Conservation (phyloP, 2,113 vertebrate genomes). For the Tyrannus savana region DNA sequence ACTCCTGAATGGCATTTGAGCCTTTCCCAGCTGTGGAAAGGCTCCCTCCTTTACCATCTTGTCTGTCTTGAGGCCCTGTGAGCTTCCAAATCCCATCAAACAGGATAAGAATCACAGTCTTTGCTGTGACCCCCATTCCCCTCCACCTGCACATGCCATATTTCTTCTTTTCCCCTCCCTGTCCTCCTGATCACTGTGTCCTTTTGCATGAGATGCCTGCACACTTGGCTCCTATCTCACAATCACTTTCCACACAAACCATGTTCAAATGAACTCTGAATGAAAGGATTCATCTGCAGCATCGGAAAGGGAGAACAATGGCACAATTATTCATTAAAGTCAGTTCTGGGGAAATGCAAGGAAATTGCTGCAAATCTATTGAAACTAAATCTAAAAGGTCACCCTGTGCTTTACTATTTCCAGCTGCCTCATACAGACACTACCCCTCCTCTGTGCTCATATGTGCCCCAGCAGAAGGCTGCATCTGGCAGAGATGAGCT, state of each 20-base stretch:
- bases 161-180: neutral
- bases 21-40: neutral
- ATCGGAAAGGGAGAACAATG: neutral
- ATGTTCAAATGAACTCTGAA: neutral
- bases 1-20: neutral
- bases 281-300: neutral
- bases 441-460: neutral
- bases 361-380: neutral
- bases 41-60: neutral
- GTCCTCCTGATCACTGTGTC: accelerated
- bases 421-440: neutral
- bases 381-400: neutral
- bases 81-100: neutral
- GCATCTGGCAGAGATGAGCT: neutral
- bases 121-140: neutral
- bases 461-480: neutral
- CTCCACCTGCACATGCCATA: neutral
- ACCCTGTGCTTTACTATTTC: neutral
- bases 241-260: neutral
- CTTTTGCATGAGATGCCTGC: neutral
- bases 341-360: neutral
- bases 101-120: neutral
- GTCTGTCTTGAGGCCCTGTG: accelerated
- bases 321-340: neutral
- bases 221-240: accelerated